These are phyloP conservation scores for Heliconius charithonia DNA, from an alignment of 2,888 invertebrate genomes.

Conservation along the genomic window DNA sequence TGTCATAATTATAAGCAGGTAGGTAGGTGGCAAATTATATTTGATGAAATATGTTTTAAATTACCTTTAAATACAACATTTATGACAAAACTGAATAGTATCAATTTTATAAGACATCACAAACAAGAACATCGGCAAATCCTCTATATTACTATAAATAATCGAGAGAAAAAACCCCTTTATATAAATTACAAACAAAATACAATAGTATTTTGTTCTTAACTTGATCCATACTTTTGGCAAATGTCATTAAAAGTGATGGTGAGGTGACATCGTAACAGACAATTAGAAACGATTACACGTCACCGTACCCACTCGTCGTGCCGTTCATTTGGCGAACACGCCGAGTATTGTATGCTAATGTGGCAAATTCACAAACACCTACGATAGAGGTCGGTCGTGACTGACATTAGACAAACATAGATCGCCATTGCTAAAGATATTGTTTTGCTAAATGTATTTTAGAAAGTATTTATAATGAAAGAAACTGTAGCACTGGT, in stretches of 20 bases:
- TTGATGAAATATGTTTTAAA: no score
- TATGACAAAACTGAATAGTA: no score
- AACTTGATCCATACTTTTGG: no score
- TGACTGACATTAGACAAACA: slow-evolving; percentile 39
- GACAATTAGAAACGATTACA: slow-evolving; percentile 52
- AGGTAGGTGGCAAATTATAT: no score
- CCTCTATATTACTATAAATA: no score
- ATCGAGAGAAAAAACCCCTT: no score
- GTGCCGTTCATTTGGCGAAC: slow-evolving; percentile 56
- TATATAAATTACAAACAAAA: no score
- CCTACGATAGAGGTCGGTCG: slow-evolving; percentile 53
- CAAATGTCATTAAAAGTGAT: not conserved
- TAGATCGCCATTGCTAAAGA: not conserved
- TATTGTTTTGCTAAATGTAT: not conserved
- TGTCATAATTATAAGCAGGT: no score
- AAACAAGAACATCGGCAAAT: no score
- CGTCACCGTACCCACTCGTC: slow-evolving; percentile 55
- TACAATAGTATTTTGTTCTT: no score
- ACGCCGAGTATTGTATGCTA: slow-evolving; percentile 69
- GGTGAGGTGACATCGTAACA: not conserved
- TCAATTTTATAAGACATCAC: no score
- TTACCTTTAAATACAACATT: no score
- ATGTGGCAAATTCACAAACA: slow-evolving; percentile 61
- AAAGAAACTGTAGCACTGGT: not conserved
- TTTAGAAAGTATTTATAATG: slow-evolving; percentile 15